These are phyloP conservation scores for Halcyon chelicuti DNA, from an alignment of 2,797 vertebrate species.

Conservation along the genomic window DNA sequence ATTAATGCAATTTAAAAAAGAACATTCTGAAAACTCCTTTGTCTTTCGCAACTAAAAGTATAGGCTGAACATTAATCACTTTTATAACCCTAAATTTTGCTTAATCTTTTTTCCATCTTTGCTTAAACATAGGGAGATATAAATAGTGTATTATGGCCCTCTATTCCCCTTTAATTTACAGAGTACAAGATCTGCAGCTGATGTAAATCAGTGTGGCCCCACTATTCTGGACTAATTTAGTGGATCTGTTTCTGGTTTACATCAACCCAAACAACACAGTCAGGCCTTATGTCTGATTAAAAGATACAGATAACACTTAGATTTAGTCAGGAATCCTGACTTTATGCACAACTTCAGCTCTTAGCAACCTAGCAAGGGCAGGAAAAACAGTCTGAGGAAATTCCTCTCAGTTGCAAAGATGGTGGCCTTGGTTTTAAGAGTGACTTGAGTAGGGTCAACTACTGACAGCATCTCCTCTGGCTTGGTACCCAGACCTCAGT, in stretches of 20 bases:
- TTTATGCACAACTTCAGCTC: not conserved
- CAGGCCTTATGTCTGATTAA: not conserved
- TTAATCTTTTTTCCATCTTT: conserved; percentile 26
- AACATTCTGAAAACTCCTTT: not conserved
- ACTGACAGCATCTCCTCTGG: not conserved
- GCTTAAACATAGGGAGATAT: not conserved
- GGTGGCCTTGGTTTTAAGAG: not conserved
- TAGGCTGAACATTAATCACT: not conserved
- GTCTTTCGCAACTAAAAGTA: not conserved
- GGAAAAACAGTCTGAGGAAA: not conserved
- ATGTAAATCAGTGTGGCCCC: not conserved
- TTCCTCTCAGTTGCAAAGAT: not conserved
- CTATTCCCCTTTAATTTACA: not conserved
- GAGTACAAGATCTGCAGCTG: not conserved
- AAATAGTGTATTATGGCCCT: not conserved
- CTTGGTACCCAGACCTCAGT: not conserved
- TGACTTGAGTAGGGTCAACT: not conserved
- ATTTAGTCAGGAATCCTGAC: not conserved
- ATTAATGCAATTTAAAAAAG: not conserved
- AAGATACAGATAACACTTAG: not conserved
- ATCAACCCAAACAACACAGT: not conserved
- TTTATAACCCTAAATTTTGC: conserved; percentile 18
- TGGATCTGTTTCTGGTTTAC: not conserved
- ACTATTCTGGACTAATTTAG: not conserved
- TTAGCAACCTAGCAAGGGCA: not conserved